A percentile compares a stretch with the other conserved stretches of the same genome.
Conservation (phyloP, 2,797 vertebrate genomes). For the Acanthurus tractus region DNA sequence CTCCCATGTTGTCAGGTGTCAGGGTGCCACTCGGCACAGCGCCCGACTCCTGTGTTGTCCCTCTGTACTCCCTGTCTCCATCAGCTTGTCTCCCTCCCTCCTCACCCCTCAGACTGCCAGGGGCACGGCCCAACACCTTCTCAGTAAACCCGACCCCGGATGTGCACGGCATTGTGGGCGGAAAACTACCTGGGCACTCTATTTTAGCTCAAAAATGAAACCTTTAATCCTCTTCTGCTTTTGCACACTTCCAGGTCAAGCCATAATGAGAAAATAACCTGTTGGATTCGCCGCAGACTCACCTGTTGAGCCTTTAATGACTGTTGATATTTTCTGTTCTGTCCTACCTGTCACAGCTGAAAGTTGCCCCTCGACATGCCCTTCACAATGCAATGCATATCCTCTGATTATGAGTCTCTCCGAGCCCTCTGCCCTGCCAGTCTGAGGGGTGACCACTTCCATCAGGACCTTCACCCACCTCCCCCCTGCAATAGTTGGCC, state of each 20-base stretch:
- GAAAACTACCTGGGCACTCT: constrained; percentile 88
- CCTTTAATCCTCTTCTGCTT: constrained; percentile 30
- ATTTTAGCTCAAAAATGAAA: constrained; percentile 62
- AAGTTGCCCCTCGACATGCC: constrained; percentile 84
- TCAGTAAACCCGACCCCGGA: constrained; percentile 77
- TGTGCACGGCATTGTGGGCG: constrained; percentile 91
- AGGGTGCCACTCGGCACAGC: constrained; percentile 62
- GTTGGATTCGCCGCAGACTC: constrained; percentile 43
- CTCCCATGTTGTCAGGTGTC: constrained; percentile 72
- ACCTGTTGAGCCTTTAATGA: constrained; percentile 20
- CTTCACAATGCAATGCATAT: constrained; percentile 87
- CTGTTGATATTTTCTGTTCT: constrained; percentile 46
- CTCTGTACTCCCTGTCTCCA: constrained; percentile 87
- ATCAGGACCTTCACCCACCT: constrained; percentile 87
- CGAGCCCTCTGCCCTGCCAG: constrained; percentile 78
- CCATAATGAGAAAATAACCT: constrained; percentile 41
- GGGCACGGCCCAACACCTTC: constrained; percentile 65
- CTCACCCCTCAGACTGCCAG: constrained; percentile 93
- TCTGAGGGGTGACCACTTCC: constrained; percentile 97
- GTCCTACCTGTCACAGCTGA: constrained; percentile 41
- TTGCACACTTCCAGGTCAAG: constrained; percentile 40
- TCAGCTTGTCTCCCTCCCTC: constrained; percentile 92
- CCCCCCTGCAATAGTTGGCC: constrained; percentile 89
- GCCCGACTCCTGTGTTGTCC: constrained; percentile 80
- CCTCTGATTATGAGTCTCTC: constrained; percentile 82